Base-by-base conservation (phyloP, 2,113 vertebrate species). In the Empidonax alnorum region DNA sequence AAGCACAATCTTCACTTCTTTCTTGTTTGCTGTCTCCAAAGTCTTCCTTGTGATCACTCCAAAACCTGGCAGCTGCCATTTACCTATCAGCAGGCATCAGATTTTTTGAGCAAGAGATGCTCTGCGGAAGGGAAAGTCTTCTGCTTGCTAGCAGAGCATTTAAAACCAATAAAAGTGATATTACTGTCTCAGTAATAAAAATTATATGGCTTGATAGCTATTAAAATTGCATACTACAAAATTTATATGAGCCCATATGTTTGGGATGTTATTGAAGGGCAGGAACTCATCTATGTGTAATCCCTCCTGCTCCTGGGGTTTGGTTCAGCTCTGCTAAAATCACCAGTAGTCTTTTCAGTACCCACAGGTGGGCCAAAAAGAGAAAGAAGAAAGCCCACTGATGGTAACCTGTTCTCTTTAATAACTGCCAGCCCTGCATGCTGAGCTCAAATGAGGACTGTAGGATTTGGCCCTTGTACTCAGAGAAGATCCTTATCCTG, bases 161-260 rank as follows among this genome's bases (percentile, higher is more conserved):
- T 89, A 23, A 50, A 71, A 66, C 75, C 82, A 96, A 86, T 92
- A 82, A 89, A 61, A 75, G 23, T 74, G 59, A 61, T 92, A 73
- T 96, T 96, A 93, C 65, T 92, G 52, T 28, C 47, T 79, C 59
- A 49, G 49, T 84, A 91, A 94, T 94, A 94, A 94, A 96, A 96
- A 61, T 28, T 2, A 79, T 89, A 94, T 47, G 58, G 49, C 39
- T 93, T 96, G 46, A 89, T 96, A 84, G 65, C 78, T 81, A 89
- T 84, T 93, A 80, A 95, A 95, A 87, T 92, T 87, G n/a, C 62
- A 65, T n/a, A 8, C 22, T 76, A 59, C 67, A 81, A 85, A 80
- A 81, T 93, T 86, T 87, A 69, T 75, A 66, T 59, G 58, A 92
- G 80, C 71, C 49, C 37, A 49, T 49, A 25, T 18, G 89, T 85